Evolutionary conservation across 2,797 vertebrate genomes (phyloP), one percentile per base, ranked within the genome.

Genomic region (Ctenochaetus hawaiiensis): DNA sequence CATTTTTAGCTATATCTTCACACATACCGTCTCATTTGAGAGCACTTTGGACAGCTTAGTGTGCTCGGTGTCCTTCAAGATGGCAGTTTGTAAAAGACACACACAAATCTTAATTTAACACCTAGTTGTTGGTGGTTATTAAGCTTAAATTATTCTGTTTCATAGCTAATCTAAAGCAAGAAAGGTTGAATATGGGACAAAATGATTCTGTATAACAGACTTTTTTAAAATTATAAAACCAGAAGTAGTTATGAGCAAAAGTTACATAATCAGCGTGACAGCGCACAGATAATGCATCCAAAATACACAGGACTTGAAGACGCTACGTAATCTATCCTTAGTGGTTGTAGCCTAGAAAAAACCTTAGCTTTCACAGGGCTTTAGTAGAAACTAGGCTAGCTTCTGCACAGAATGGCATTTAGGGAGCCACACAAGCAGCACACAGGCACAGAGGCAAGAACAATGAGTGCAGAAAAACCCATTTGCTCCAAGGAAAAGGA

Each of bases 21-120:
- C 47, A 89, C 92, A 60, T 94, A 95, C 94, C 94, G 86, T 90
- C 47, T 86, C n/a, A 77, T 82, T 58, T 92, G 83, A 69, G 92
- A 93, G 77, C 91, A 93, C 85, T 91, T 90, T 52, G 89, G 90
- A 79, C 90, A 94, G 82, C 77, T 91, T 75, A 81, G 52, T 58
- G 76, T 63, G 68, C 82, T 84, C 1, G 76, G 80, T 18, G 81
- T 86, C 87, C 93, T 93, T 91, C 68, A 78, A 75, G 87, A 44
- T 13, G 60, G 85, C 87, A 70, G 72, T 81, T 80, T 78, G 51
- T 75, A 82, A 45, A 81, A 77, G 47, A 86, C 30, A 90, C 20
- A 82, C 17, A 78, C 22, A 72, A 18, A 61, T 80, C 12, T 84
- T 75, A 76, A 70, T 68, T 54, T 71, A 23, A 52, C 57, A 66